Conservation (phyloP, 1,140 invertebrate genomes). For the Asobara japonica region DNA sequence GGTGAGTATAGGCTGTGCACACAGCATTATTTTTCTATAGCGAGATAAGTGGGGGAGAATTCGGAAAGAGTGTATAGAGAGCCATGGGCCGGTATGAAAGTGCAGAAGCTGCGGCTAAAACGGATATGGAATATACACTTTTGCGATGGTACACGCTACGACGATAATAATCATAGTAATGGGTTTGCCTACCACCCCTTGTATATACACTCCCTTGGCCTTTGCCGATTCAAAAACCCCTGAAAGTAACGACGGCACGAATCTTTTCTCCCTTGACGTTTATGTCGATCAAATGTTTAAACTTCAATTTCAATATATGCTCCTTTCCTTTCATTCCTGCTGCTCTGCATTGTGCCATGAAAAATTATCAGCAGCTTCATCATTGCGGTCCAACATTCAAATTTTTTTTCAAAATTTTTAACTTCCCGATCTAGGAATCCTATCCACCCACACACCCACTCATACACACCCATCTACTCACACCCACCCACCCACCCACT, state of each 20-base stretch:
- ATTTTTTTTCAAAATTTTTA: too few species aligned
- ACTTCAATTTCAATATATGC: not conserved
- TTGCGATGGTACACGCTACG: constrained; percentile 24
- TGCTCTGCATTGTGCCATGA: too few species aligned
- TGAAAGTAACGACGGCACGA: not conserved
- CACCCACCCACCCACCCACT: too few species aligned
- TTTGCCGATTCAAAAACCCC: constrained; percentile 13
- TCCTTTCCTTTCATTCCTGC: not conserved
- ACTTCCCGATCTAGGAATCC: too few species aligned
- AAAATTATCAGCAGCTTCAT: too few species aligned
- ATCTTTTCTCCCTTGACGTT: constrained; percentile 22
- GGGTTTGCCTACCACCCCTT: constrained; percentile 44
- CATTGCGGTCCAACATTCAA: too few species aligned
- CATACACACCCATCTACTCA: too few species aligned
- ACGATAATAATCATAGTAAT: constrained; percentile 50
- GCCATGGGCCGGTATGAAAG: not conserved
- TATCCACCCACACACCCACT: too few species aligned
- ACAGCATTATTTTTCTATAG: constrained; percentile 57
- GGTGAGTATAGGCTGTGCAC: constrained; percentile 45
- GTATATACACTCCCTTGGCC: constrained; percentile 26
- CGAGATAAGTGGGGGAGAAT: constrained; percentile 34
- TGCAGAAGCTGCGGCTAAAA: constrained; percentile 19
- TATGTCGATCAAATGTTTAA: constrained; percentile 21
- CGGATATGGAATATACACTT: constrained; percentile 16
- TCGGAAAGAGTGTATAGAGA: constrained; percentile 9